These are phyloP conservation scores for Acomys russatus DNA, from an alignment of 2,797 vertebrate genomes.

Conservation along the genomic window DNA sequence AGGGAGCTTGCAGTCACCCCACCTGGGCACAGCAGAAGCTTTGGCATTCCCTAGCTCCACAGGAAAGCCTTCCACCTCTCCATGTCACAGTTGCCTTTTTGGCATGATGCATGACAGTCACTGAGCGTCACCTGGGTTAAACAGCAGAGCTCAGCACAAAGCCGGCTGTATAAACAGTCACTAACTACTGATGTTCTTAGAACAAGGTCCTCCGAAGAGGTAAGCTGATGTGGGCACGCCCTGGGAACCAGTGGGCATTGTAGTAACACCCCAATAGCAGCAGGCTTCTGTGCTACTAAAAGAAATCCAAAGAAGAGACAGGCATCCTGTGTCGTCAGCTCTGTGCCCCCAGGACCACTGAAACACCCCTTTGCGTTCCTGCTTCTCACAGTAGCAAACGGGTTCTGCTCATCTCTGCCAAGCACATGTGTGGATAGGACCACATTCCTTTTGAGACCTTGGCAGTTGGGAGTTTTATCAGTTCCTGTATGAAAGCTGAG, in stretches of 20 bases:
- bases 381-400: rapidly evolving
- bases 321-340: not conserved
- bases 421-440: no score
- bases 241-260: rapidly evolving
- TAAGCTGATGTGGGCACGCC: rapidly evolving
- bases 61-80: rapidly evolving
- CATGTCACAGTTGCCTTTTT: rapidly evolving
- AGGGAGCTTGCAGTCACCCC: rapidly evolving
- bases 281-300: no score
- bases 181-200: rapidly evolving
- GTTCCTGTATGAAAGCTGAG: not conserved
- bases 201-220: not conserved
- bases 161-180: not conserved
- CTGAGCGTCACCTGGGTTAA: not conserved
- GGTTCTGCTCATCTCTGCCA: not conserved
- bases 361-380: not conserved
- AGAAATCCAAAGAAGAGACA: not conserved
- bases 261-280: rapidly evolving
- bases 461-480: not conserved
- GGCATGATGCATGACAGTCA: rapidly evolving
- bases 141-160: rapidly evolving
- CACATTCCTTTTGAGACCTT: not conserved
- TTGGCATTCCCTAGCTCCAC: no score
- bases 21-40: not conserved
- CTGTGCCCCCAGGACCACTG: rapidly evolving